Evolutionary conservation across 2,797 vertebrate species (phyloP).

Genomic region (Parotocinclus haroldoi): DNA sequence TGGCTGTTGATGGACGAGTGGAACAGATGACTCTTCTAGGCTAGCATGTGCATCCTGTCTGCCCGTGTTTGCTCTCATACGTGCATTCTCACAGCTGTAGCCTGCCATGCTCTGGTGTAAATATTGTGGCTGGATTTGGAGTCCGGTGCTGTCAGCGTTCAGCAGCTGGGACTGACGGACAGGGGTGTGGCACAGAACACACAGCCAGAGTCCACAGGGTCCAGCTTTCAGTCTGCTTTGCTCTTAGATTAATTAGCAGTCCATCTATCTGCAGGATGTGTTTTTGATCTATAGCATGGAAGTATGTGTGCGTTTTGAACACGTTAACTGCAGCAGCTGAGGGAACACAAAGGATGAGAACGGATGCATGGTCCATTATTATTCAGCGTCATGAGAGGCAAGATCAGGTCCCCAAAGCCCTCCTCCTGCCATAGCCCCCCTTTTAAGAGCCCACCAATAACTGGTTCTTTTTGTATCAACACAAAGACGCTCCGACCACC

Average conservation of each 20-base stretch:
- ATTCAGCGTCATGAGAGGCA: conserved; percentile 22
- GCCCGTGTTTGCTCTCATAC: conserved; percentile 10
- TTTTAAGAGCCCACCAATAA: conserved; percentile 21
- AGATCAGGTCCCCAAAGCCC: conserved; percentile 33
- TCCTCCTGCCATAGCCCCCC: conserved; percentile 42
- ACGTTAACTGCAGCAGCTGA: conserved; percentile 13
- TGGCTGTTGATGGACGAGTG: conserved; percentile 17
- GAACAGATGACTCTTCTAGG: conserved; percentile 12
- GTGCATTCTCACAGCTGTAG: neutral
- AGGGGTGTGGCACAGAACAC: conserved; percentile 30
- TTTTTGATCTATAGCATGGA: neutral
- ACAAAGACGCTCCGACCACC: conserved; percentile 33
- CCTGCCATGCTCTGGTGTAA: conserved; percentile 2
- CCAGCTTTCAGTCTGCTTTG: neutral
- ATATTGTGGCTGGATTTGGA: conserved; percentile 15
- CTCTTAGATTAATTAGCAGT: neutral
- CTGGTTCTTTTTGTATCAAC: conserved; percentile 37
- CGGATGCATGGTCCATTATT: conserved; percentile 24
- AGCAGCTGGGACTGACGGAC: conserved; percentile 30
- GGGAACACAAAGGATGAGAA: conserved; percentile 37
- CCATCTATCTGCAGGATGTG: no score
- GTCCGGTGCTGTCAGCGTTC: conserved; percentile 15
- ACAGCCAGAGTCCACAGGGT: neutral
- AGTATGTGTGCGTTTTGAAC: neutral
- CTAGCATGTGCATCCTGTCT: conserved; percentile 10